phyloP scores from a whole-genome alignment of 2,888 invertebrate genomes.

The Tridacna crocea region DNA sequence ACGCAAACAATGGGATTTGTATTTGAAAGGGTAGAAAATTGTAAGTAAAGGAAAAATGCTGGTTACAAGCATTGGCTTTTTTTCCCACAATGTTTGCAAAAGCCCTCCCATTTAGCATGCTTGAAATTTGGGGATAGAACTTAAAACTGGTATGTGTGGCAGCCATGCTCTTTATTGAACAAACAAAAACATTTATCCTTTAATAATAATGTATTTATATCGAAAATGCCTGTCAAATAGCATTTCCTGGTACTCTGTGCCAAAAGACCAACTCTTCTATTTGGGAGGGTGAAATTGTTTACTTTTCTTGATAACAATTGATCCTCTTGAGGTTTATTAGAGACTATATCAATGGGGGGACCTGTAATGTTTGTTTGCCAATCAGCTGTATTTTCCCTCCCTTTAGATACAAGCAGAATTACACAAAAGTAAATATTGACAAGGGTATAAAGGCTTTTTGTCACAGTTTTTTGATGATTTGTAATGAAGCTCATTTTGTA shows the following conservation, averaged over 20 bases:
- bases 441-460: constrained; percentile 49
- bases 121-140: no score
- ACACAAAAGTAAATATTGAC: constrained; percentile 53
- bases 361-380: constrained; percentile 41
- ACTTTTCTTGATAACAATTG: constrained; percentile 30
- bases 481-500: constrained; percentile 27
- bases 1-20: no score
- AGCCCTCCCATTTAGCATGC: no score
- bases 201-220: no score
- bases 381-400: constrained; percentile 44
- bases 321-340: constrained; percentile 31
- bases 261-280: background rate
- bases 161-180: no score
- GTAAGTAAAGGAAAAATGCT: no score
- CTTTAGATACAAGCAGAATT: constrained; percentile 52
- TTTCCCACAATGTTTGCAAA: no score
- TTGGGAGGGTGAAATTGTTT: constrained; percentile 21
- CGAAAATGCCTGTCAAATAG: background rate
- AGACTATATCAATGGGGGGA: constrained; percentile 36
- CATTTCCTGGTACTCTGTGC: background rate
- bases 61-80: no score
- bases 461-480: constrained; percentile 36
- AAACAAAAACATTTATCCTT: no score
- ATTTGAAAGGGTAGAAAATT: no score
- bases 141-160: no score